Evolutionary conservation across 2,797 vertebrate genomes (phyloP), one percentile per base, ranked within the genome.

Genomic region (Sternarchorhynchus goeldii): DNA sequence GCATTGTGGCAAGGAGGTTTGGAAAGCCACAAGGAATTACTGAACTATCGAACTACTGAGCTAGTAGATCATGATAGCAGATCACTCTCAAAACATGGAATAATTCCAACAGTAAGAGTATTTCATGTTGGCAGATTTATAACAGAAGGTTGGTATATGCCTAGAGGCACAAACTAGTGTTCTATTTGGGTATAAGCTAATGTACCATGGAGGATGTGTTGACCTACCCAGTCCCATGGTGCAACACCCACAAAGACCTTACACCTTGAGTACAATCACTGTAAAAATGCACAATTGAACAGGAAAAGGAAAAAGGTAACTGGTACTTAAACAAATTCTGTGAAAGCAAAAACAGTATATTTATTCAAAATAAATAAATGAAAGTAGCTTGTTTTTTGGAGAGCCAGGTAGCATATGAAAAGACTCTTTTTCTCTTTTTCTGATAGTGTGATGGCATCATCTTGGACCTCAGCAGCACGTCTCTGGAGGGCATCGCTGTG

Each of bases 401-500:
- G 12, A 12, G 45, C 12, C 45, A 14, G 12, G 45, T 50, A 50
- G 45, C 32, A 73, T 41, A 5, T 59, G 25, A 4, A 29, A 34
- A 1, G 29, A 50, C 29, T 56, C 7, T 17, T 36, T n/a, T 29
- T 39, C n/a, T 50, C 50, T 80, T 50, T 79, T 45, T 75, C 39
- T 70, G 41, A n/a, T 80, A 98, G 97, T 97, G 96, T 0, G 96
- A 98, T 0, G 97, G 96, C 20, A 95, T 94, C 81, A 92, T 92
- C 71, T 87, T 98, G 64, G 96, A 98, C 89, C 94, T 98, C 86
- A 97, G 94, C 89, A 96, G 88, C 84, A 90, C 94, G 0, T 97
- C 96, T 72, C 90, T 98, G 73, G 97, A 98, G 87, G 95, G 97
- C 83, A 95, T 98, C 0, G 96, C 96, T 0, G 89, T 98, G 78